Conservation (phyloP, 2,113 vertebrate species). For the Scomber japonicus region DNA sequence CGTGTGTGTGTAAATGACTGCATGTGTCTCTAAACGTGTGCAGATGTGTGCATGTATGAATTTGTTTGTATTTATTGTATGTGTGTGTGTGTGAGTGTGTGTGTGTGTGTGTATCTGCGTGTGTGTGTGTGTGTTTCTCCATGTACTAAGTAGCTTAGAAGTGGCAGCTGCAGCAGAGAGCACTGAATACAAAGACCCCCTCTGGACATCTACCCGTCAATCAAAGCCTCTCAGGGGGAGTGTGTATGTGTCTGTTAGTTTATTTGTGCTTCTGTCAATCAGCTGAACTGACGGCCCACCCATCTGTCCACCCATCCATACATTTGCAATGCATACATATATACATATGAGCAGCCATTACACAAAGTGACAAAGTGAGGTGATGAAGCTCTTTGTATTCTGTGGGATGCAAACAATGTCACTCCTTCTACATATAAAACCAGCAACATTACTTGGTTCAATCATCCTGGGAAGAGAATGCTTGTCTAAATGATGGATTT, state of each 20-base stretch:
- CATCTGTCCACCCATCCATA: constrained; percentile 58
- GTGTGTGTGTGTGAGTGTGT: constrained; percentile 6
- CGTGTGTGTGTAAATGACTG: not conserved
- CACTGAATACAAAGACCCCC: constrained; percentile 62
- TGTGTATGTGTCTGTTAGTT: constrained; percentile 33
- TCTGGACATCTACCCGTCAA: constrained; percentile 61
- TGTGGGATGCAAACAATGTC: constrained; percentile 24
- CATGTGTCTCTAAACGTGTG: constrained; percentile 4
- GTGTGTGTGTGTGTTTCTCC: constrained; percentile 23
- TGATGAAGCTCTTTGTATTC: constrained; percentile 40
- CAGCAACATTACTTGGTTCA: constrained; percentile 13
- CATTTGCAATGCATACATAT: constrained; percentile 24
- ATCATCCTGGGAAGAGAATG: constrained; percentile 6
- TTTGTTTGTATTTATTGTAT: not conserved
- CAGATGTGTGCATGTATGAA: not conserved
- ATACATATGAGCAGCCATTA: constrained; percentile 35
- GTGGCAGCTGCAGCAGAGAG: constrained; percentile 63
- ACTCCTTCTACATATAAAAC: constrained; percentile 11
- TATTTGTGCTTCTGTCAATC: constrained; percentile 73
- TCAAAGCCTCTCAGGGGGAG: constrained; percentile 58
- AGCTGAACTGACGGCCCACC: constrained; percentile 46
- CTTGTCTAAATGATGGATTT: constrained; percentile 39
- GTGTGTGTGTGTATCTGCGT: constrained; percentile 6
- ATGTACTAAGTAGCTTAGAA: constrained; percentile 47
- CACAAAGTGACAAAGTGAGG: constrained; percentile 16